phyloP scores from a whole-genome alignment of 2,888 invertebrate genomes.

The Hyposoter dolosus region DNA sequence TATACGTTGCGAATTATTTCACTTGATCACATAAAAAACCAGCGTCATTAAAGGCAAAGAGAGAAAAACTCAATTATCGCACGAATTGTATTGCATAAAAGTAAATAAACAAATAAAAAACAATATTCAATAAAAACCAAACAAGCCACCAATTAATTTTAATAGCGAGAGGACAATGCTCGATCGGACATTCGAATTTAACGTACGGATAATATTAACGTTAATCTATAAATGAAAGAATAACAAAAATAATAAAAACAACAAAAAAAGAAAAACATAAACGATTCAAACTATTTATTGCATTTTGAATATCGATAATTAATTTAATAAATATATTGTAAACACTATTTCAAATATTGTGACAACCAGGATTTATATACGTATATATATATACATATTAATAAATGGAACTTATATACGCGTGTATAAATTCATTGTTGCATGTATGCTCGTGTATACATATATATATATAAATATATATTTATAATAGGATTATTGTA shows the following conservation, averaged over 20 bases:
- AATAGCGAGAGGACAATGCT: conserved; percentile 53
- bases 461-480: conserved; percentile 17
- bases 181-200: conserved; percentile 48
- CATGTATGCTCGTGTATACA: conserved; percentile 42
- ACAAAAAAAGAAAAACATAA: conserved; percentile 14
- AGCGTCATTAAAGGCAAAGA: neutral
- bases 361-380: conserved; percentile 49
- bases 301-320: conserved; percentile 41
- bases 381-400: conserved; percentile 41
- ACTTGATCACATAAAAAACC: neutral
- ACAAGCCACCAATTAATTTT: conserved; percentile 39
- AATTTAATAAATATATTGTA: conserved; percentile 12
- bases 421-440: conserved; percentile 46
- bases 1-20: conserved; percentile 17
- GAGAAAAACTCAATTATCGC: conserved; percentile 1
- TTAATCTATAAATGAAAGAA: conserved; percentile 7
- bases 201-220: conserved; percentile 6
- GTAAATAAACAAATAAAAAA: conserved; percentile 10
- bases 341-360: conserved; percentile 35
- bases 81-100: conserved; percentile 13
- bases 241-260: neutral
- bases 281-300: conserved; percentile 23
- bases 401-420: neutral
- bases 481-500: conserved; percentile 13
- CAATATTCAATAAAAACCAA: neutral